phyloP scores from a whole-genome alignment of 2,888 invertebrate genomes.

The Xestia rhomboidea region DNA sequence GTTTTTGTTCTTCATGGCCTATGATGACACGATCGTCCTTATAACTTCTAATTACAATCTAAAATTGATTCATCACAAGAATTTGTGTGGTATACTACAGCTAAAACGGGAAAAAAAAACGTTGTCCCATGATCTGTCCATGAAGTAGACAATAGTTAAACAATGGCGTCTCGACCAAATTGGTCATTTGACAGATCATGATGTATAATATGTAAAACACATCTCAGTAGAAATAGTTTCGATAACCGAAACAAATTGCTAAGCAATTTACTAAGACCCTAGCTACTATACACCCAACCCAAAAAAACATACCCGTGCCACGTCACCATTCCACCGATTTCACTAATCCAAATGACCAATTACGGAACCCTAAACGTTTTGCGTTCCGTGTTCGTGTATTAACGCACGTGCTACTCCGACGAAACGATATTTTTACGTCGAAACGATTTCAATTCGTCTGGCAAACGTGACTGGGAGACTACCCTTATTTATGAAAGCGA shows the following conservation, averaged over 20 bases:
- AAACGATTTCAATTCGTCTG: conserved; percentile 57
- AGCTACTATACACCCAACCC: not conserved
- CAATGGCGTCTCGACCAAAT: too few species aligned
- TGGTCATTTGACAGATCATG: too few species aligned
- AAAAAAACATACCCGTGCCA: not conserved
- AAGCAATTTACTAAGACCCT: not conserved
- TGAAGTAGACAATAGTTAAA: too few species aligned
- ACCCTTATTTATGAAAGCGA: conserved; percentile 42
- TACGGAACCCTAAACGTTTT: conserved; percentile 42
- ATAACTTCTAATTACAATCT: too few species aligned
- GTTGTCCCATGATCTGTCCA: too few species aligned
- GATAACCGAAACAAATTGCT: not conserved
- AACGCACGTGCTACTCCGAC: conserved; percentile 50
- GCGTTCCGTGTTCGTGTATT: conserved; percentile 32
- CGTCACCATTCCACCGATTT: conserved; percentile 25
- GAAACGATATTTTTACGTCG: conserved; percentile 57
- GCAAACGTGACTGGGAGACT: conserved; percentile 43
- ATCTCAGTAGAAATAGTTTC: not conserved
- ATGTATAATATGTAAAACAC: too few species aligned
- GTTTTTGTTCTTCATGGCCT: too few species aligned
- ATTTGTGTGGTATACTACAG: too few species aligned
- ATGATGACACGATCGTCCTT: too few species aligned
- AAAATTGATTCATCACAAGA: too few species aligned
- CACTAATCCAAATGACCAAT: conserved; percentile 27
- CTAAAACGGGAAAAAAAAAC: too few species aligned